Conservation (phyloP, 2,113 vertebrate species). For the Donacobius atricapilla region DNA sequence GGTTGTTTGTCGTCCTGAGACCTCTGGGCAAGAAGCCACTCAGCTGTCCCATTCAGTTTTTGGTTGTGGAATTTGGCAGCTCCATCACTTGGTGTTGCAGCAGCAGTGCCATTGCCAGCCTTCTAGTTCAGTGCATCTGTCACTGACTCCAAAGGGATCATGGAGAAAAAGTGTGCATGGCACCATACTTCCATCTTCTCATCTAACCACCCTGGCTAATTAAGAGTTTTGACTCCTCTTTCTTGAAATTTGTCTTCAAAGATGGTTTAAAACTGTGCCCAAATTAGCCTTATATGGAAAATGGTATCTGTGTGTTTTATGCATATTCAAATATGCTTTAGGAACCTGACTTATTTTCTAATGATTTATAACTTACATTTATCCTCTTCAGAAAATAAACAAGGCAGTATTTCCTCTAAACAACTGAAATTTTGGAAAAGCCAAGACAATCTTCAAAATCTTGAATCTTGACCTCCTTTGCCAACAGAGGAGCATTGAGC, state of each 20-base stretch:
- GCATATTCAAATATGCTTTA: background rate
- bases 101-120: background rate
- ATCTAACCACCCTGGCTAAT: background rate
- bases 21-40: background rate
- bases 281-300: background rate
- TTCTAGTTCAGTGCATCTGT: background rate
- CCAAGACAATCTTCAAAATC: background rate
- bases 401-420: background rate
- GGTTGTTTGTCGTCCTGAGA: background rate
- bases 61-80: background rate
- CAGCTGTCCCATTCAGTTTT: background rate
- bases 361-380: background rate
- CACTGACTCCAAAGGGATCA: fast-evolving
- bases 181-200: background rate
- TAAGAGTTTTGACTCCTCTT: background rate
- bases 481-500: constrained; percentile 16
- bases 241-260: background rate
- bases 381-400: background rate
- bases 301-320: background rate
- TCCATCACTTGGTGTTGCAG: background rate
- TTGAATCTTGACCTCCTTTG: constrained; percentile 15
- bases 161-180: background rate
- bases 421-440: constrained; percentile 16
- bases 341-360: background rate
- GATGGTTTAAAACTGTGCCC: background rate